Conservation (phyloP, 2,113 vertebrate genomes). For the Varanus komodoensis region DNA sequence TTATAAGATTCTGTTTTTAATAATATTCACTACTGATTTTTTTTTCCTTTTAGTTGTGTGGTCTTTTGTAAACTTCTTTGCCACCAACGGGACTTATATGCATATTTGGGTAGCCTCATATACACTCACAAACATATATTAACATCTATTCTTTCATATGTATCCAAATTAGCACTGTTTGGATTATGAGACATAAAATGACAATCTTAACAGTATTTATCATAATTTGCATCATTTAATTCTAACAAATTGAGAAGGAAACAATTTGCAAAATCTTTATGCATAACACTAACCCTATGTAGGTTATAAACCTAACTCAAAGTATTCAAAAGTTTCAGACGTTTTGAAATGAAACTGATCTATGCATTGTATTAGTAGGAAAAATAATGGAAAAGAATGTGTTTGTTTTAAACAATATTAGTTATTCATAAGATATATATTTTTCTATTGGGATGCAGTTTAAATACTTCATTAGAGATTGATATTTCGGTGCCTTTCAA, state of each 20-base stretch:
- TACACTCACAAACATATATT: neutral
- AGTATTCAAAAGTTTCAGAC: neutral
- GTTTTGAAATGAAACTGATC: constrained; percentile 34
- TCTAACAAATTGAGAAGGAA: neutral
- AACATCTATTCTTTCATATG: neutral
- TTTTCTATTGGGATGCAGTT: constrained; percentile 73
- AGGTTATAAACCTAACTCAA: too few species aligned
- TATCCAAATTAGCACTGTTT: neutral
- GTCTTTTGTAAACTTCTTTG: neutral
- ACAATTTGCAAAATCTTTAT: neutral
- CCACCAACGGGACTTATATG: neutral
- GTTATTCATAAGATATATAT: constrained; percentile 62
- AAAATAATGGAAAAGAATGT: constrained; percentile 31
- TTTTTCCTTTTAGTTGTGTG: neutral
- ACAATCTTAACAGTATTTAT: neutral
- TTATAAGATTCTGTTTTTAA: neutral
- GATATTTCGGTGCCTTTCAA: constrained; percentile 72
- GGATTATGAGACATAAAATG: neutral
- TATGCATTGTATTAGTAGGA: constrained; percentile 39
- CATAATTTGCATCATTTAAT: constrained; percentile 17
- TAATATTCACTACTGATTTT: neutral
- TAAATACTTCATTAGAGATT: constrained; percentile 75
- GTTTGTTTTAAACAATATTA: constrained; percentile 42
- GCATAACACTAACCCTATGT: neutral
- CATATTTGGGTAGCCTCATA: neutral